Percentiles rank a stretch among this genome's conserved stretches.
Evolutionary conservation across 2,113 vertebrate species (phyloP).

Genomic region (human): DNA sequence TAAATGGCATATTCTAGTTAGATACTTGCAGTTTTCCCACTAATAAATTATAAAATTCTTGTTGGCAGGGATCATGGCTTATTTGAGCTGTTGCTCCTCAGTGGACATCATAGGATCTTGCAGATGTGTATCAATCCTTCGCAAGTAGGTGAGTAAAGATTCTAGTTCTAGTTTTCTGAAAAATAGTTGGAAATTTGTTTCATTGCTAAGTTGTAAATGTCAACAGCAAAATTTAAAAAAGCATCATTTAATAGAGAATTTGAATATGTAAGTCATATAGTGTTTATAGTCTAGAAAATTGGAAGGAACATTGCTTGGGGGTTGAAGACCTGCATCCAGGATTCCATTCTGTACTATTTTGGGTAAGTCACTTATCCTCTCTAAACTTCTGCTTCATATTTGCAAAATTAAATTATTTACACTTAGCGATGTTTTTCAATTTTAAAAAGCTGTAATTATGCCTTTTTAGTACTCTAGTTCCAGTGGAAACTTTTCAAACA

Average conservation of each 20-base stretch:
- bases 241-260: not conserved
- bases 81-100: not conserved
- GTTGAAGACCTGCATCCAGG: not conserved
- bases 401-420: not conserved
- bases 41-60: not conserved
- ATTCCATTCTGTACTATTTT: not conserved
- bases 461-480: not conserved
- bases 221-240: not conserved
- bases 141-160: not conserved
- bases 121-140: not conserved
- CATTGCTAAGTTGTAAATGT: no score
- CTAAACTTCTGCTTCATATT: not conserved
- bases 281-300: not conserved
- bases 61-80: not conserved
- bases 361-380: not conserved
- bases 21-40: no score
- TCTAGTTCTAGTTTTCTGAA: not conserved
- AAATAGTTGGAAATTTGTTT: not conserved
- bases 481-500: not conserved
- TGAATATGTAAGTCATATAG: not conserved
- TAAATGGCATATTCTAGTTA: not conserved
- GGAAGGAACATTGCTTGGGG: not conserved
- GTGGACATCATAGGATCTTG: fast-evolving
- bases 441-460: not conserved
- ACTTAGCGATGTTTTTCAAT: not conserved